Conservation (phyloP, 2,113 vertebrate genomes). For the Bubo blakistoni region DNA sequence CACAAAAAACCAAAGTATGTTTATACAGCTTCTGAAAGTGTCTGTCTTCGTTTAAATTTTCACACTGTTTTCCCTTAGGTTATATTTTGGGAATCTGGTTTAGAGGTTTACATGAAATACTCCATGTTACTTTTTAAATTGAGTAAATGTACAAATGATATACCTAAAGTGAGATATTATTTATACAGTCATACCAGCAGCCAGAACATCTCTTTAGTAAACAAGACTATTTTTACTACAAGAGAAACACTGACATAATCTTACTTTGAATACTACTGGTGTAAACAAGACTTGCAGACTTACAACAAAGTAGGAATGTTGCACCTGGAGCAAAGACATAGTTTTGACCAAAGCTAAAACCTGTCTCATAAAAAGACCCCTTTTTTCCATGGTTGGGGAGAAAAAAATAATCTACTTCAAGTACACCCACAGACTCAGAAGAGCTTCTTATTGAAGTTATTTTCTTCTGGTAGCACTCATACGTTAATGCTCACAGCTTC, state of each 20-base stretch:
- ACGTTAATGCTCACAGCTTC: background rate
- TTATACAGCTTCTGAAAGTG: background rate
- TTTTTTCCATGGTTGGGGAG: background rate
- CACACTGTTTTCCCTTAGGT: background rate
- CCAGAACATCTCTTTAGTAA: background rate
- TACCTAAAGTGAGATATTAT: background rate
- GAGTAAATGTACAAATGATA: background rate
- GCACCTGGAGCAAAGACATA: background rate
- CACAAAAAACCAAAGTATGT: background rate
- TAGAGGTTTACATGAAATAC: background rate
- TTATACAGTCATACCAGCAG: background rate
- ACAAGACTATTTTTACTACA: background rate
- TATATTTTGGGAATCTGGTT: background rate
- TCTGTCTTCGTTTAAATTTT: background rate
- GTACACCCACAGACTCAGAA: background rate
- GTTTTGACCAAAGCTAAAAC: background rate
- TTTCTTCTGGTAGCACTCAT: background rate
- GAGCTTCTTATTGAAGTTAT: background rate
- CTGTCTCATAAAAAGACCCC: background rate
- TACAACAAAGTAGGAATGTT: background rate
- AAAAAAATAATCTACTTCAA: background rate
- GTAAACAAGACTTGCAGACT: background rate
- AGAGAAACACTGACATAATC: background rate
- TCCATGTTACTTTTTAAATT: background rate
- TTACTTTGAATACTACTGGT: background rate